Evolutionary conservation across 2,113 vertebrate genomes (phyloP), one percentile per base, ranked within the genome.

Genomic region (Forbesichthys papilliferus): DNA sequence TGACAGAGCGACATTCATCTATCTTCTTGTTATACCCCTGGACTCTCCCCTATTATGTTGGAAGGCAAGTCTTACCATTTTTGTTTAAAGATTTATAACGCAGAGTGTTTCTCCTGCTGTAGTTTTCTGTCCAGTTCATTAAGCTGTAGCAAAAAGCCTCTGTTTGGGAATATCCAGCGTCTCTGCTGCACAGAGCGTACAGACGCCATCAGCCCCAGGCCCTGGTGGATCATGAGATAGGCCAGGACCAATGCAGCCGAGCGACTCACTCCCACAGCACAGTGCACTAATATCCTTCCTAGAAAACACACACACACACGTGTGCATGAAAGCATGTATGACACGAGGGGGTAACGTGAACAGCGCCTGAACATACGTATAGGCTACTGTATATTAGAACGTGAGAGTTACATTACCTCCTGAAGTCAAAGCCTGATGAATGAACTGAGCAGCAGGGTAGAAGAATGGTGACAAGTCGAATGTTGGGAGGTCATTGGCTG

Each of bases 381-480:
- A 9, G 2, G 58, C 1, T 47, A 9, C 34, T 61, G 1, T 46
- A 36, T 48, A 34, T 5, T 1, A 20, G 58, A 20, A 13, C 13
- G 33, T 14, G 27, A 3, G 33, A 2, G 1, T 13, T 27, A 11
- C 18, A n/a, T 20, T 95, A 99, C 96, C 96, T 93, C 93, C 94
- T 12, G 94, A 91, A 0, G 88, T 93, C 77, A 98, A 81, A 66
- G 94, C 95, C 0, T 84, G 84, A 70, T 98, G 92, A 83, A 98
- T 97, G 82, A 95, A 98, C 14, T 95, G 89, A 42, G 95, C 93
- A 0, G 95, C 94, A 0, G 95, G 93, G 79, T 93, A 92, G 84
- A 98, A 98, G 87, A 95, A 98, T 61, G 91, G 90, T 85, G 94
- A 96, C 83, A 98, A 92, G 83, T 98, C 92, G 84, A 98, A 98